Evolutionary conservation across 2,113 vertebrate genomes (phyloP).

Genomic region (Leptosomus discolor): DNA sequence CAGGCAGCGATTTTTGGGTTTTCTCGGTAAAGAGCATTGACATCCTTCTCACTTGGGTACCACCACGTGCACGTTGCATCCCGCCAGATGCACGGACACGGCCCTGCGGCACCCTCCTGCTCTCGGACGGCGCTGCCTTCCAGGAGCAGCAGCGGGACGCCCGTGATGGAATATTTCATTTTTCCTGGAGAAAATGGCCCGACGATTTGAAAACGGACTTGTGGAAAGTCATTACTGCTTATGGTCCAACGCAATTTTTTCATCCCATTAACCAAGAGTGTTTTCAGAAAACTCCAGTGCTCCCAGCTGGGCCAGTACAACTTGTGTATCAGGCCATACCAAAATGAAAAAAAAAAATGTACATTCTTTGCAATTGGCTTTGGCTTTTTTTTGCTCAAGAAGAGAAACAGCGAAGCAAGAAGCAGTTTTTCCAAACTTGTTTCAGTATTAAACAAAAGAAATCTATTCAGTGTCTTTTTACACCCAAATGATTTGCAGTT

Average conservation of each 20-base stretch:
- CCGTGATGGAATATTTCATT: neutral
- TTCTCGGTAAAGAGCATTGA: neutral
- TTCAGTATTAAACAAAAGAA: neutral
- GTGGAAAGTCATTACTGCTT: neutral
- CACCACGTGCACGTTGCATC: fast-evolving
- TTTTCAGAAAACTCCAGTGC: neutral
- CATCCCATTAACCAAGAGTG: fast-evolving
- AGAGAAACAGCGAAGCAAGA: neutral
- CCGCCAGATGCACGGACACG: fast-evolving
- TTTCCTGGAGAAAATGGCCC: neutral
- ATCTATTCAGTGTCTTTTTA: neutral
- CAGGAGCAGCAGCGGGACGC: neutral
- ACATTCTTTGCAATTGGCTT: neutral
- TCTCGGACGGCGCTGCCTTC: neutral
- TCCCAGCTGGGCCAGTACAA: neutral
- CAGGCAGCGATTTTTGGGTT: neutral
- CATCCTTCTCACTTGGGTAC: neutral
- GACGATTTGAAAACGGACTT: neutral
- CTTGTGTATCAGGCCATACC: neutral
- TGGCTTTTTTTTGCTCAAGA: neutral
- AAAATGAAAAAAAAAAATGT: neutral
- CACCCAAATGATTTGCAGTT: neutral
- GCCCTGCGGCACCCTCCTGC: neutral
- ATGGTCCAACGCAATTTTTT: neutral
- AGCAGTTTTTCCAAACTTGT: neutral